phyloP scores from a whole-genome alignment of 2,113 vertebrate genomes.

The Tragelaphus scriptus region DNA sequence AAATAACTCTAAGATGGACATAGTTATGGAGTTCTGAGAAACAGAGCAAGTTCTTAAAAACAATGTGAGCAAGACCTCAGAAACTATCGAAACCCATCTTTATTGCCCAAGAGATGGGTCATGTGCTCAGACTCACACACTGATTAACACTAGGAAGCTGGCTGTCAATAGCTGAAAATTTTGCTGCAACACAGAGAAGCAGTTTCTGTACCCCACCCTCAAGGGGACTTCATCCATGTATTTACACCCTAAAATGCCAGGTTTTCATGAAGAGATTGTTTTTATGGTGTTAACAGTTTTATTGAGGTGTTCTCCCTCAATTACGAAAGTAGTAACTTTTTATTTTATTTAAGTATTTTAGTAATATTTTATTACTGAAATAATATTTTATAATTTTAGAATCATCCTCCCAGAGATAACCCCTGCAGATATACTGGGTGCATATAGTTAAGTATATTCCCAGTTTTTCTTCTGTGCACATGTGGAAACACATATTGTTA shows the following conservation, averaged over 20 bases:
- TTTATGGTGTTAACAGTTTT: background rate
- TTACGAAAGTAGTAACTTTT: background rate
- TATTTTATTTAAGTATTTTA: background rate
- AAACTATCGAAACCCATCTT: background rate
- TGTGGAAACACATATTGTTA: background rate
- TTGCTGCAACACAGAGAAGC: background rate
- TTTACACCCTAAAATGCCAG: background rate
- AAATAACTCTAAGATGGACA: background rate
- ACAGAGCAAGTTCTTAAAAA: background rate
- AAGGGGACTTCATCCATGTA: background rate
- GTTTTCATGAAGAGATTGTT: background rate
- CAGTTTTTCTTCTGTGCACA: background rate
- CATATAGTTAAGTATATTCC: background rate
- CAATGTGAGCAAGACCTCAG: background rate
- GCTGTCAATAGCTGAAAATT: background rate
- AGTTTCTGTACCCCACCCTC: background rate
- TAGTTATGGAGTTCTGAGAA: constrained; percentile 12
- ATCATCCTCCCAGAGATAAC: background rate
- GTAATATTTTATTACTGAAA: background rate
- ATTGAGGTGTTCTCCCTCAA: background rate
- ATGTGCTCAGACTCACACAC: background rate
- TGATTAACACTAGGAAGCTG: background rate
- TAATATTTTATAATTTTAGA: background rate
- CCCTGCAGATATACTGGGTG: background rate
- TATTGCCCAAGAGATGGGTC: background rate